phyloP scores from a whole-genome alignment of 2,797 vertebrate genomes.

The Manis crassicaudata region DNA sequence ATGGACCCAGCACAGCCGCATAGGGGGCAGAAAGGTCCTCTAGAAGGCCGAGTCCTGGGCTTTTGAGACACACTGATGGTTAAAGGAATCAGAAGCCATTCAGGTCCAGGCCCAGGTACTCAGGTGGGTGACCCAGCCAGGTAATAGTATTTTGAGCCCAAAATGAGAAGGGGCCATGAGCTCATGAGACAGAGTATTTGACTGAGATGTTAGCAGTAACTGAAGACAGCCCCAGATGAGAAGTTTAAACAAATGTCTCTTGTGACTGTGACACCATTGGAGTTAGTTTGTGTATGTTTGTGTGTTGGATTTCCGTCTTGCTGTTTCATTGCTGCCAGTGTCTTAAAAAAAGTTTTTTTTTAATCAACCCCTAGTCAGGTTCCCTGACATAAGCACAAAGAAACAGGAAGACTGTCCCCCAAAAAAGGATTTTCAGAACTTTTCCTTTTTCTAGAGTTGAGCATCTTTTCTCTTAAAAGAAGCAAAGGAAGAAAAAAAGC shows the following conservation, averaged over 20 bases:
- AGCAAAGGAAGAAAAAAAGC: neutral
- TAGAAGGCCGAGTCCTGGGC: neutral
- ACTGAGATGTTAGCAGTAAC: neutral
- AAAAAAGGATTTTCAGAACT: conserved; percentile 20
- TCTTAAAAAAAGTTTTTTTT: neutral
- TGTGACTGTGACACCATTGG: neutral
- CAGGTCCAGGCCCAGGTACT: neutral
- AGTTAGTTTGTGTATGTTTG: neutral
- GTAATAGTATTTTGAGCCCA: conserved; percentile 2
- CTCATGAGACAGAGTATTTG: neutral
- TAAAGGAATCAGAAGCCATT: conserved; percentile 26
- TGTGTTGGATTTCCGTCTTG: neutral
- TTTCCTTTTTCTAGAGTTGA: conserved; percentile 6
- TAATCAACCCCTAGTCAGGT: neutral
- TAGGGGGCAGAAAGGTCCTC: neutral
- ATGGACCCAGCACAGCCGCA: neutral
- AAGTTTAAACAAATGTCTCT: neutral
- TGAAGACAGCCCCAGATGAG: neutral
- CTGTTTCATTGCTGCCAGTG: neutral
- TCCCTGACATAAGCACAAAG: conserved; percentile 5
- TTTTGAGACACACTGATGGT: neutral
- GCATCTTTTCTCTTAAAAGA: conserved; percentile 23
- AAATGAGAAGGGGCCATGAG: neutral
- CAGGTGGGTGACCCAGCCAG: neutral
- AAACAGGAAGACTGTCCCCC: neutral